Base-by-base conservation (phyloP, 2,113 vertebrate genomes). In the Hypomesus transpacificus region DNA sequence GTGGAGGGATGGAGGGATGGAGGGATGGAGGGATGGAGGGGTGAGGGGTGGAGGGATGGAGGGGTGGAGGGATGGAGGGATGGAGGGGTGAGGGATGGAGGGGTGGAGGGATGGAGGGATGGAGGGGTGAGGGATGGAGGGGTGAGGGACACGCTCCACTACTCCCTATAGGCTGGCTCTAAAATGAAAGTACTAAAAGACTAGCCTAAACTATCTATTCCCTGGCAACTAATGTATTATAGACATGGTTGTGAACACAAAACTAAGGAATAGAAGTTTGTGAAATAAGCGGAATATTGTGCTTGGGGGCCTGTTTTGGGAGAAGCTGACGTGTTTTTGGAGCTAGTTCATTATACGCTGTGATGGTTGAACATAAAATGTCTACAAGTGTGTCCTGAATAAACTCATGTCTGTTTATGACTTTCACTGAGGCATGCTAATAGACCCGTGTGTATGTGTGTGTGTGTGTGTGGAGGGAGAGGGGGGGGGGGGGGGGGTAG, bases 301-400 rank as follows among this genome's bases (percentile, higher is more conserved):
- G 58, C 63, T 39, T 57, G 22, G 56, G 39, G 66, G 70, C 24
- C 1, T 22, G 39, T 65, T 77, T 56, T 52, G 20, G 17, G n/a
- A 14, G 66, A 79, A 69, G 58, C 18, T 70, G 68, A 73, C 28
- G 62, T 68, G 56, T 66, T 34, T 11, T 69, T 70, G 31, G 28
- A 46, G 59, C 57, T 60, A 66, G 17, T 78, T 80, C 75, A 87
- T 82, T 84, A 83, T 70, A 72, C 7, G 0, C 59, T 75, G 75
- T 13, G 67, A 65, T 34, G 51, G 70, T 70, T 78, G 65, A 78
- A 78, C 75, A 72, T 85, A 78, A 87, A 86, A 86, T 74, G 68
- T 18, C 46, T 71, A 71, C 21, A 66, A 65, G 75, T 39, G 8
- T 3, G 20, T 46, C 64, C 62, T 77, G 78, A 83, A 69, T 80